A percentile compares a stretch with the other conserved stretches of the same genome.
Conservation (phyloP, 53 echinoderm and acorn worm genomes). For the Holothuria leucospilota region DNA sequence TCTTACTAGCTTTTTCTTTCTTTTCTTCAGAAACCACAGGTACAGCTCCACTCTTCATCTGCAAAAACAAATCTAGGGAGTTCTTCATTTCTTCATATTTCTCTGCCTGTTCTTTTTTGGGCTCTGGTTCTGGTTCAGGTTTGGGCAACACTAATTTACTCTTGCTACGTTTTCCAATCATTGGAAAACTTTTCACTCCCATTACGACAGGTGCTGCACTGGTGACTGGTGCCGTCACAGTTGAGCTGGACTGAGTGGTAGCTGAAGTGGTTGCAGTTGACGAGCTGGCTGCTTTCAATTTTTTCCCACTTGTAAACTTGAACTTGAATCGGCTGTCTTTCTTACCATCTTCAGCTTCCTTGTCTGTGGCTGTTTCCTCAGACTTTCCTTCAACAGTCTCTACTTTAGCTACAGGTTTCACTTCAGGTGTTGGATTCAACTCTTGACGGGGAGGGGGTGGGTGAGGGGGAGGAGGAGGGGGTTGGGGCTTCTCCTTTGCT, state of each 20-base stretch:
- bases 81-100: constrained; percentile 41
- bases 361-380: not conserved
- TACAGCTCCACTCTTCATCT: constrained; percentile 39
- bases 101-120: constrained; percentile 18
- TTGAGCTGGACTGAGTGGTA: constrained; percentile 6
- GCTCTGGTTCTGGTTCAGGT: constrained; percentile 17
- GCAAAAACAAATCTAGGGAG: constrained; percentile 31
- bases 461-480: constrained; percentile 25
- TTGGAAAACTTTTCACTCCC: constrained; percentile 35
- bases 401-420: not conserved
- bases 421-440: not conserved
- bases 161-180: constrained; percentile 47
- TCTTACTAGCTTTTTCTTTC: not conserved
- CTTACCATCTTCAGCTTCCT: constrained; percentile 31
- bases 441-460: not conserved
- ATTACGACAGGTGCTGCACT: not conserved
- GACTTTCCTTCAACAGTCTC: constrained; percentile 13
- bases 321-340: constrained; percentile 11
- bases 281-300: constrained; percentile 13
- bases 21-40: constrained; percentile 33
- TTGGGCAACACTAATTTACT: not conserved
- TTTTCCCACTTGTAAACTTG: constrained; percentile 41
- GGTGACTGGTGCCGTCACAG: not conserved
- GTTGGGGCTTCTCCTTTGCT: constrained; percentile 22
- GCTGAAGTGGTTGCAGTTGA: constrained; percentile 3